Evolutionary conservation across 2,113 vertebrate genomes (phyloP), one percentile per base, ranked within the genome.

Genomic region (Microcebus murinus): DNA sequence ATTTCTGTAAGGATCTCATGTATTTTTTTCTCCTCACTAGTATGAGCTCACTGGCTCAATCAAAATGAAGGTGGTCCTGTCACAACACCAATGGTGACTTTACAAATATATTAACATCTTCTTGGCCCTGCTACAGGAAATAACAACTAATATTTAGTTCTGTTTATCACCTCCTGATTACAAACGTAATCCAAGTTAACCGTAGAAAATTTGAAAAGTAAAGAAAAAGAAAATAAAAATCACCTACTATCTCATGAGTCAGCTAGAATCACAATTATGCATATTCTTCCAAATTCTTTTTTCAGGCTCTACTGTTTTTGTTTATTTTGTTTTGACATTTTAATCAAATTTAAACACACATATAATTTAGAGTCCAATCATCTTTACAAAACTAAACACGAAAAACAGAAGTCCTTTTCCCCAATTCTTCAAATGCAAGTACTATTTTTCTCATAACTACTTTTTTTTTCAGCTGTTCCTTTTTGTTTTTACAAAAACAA

Each of bases 131-230:
- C 48, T 61, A 82, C 1, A 34, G 8, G 55, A 88, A 92, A 70
- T 14, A 95, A 95, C 36, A 91, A 80, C 14, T 25, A 73, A 94
- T 20, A 84, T 61, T 93, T 83, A 91, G 48, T 89, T 82, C 21
- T 57, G 63, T 48, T 74, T 92, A 52, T 27, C 39, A 10, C 55
- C 23, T 92, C n/a, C 67, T 70, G 11, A 82, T 73, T 94, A 81
- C 65, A 97, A 91, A 86, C 50, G 13, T 36, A 94, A 92, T 76
- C 8, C 18, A 97, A 88, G 42, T 79, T 91, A 61, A 74, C 2
- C 14, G n/a, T 3, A 96, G 70, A 92, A 96, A 71, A 45, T 45
- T 57, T 85, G 39, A 82, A 57, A 94, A 77, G 77, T 61, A 77
- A 76, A 91, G 71, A 92, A 67, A 77, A 77, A 91, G 71, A 92